Percentiles rank a stretch among this genome's conserved stretches.
phyloP scores from a whole-genome alignment of 2,888 invertebrate species.

The Poecilobothrus nobilitatus region DNA sequence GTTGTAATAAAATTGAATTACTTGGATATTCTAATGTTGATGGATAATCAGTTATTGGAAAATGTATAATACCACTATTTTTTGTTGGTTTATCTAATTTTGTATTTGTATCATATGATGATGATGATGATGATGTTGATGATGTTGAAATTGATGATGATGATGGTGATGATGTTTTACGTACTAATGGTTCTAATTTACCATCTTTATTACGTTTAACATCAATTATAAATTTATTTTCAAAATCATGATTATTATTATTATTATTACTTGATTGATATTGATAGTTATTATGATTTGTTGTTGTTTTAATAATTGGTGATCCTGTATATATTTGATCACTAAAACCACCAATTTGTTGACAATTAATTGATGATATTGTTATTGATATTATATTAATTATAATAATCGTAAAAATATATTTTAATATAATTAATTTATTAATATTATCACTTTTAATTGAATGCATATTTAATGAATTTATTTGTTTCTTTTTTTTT shows the following conservation, averaged over 20 bases:
- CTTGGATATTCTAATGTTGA: neutral
- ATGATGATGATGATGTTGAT: neutral
- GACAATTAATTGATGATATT: neutral
- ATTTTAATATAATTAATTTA: too few species aligned
- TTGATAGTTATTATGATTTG: neutral
- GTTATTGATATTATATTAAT: too few species aligned
- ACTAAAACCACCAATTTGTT: neutral
- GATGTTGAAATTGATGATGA: neutral
- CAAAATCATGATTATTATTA: neutral
- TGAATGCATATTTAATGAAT: neutral
- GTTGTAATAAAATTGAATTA: neutral
- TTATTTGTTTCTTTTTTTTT: neutral
- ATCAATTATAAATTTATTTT: constrained; percentile 1
- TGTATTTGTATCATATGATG: neutral
- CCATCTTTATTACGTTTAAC: constrained; percentile 3
- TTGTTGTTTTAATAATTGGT: too few species aligned
- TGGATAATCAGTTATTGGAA: neutral
- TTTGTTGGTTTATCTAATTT: neutral
- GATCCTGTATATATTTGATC: neutral
- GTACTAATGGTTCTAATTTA: constrained; percentile 4
- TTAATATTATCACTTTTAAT: neutral
- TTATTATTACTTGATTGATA: neutral
- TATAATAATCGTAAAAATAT: too few species aligned
- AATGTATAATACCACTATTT: neutral
- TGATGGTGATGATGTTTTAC: neutral